Evolutionary conservation across 2,113 vertebrate species (phyloP).

Genomic region (Triplophysa dalaica): DNA sequence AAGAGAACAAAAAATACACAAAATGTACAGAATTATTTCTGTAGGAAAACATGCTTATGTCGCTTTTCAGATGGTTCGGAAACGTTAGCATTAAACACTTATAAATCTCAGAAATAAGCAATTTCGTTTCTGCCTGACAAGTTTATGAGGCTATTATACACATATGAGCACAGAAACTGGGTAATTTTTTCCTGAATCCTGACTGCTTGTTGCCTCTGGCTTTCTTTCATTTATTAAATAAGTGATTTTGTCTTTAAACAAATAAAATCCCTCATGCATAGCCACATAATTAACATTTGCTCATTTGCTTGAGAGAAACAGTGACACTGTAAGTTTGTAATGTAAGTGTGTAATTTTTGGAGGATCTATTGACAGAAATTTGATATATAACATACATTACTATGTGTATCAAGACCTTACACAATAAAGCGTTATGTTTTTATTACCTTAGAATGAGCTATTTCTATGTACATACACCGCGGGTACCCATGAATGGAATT

Average conservation of each 20-base stretch:
- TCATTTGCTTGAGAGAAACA: not conserved
- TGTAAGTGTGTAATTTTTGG: too few relatives aligned
- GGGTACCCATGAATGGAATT: too few relatives aligned
- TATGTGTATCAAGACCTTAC: too few relatives aligned
- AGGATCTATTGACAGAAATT: too few relatives aligned
- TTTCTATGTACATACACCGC: too few relatives aligned
- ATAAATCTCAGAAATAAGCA: not conserved
- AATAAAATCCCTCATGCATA: slow-evolving; percentile 31
- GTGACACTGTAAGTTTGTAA: not conserved
- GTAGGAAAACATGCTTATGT: too few relatives aligned
- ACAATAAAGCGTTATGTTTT: too few relatives aligned
- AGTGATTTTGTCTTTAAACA: slow-evolving; percentile 24
- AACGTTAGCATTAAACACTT: not conserved
- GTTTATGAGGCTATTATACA: not conserved
- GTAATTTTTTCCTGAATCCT: not conserved
- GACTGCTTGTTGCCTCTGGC: not conserved
- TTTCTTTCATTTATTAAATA: slow-evolving; percentile 26
- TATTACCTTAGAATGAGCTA: too few relatives aligned
- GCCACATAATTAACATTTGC: slow-evolving; percentile 46
- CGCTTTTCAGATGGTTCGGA: too few relatives aligned
- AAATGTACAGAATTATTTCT: too few relatives aligned
- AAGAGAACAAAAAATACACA: too few relatives aligned
- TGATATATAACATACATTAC: too few relatives aligned
- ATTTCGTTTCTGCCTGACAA: not conserved
- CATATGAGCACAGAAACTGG: not conserved